These are phyloP conservation scores for Araneus ventricosus DNA, from an alignment of 1,140 invertebrate species.

Conservation along the genomic window DNA sequence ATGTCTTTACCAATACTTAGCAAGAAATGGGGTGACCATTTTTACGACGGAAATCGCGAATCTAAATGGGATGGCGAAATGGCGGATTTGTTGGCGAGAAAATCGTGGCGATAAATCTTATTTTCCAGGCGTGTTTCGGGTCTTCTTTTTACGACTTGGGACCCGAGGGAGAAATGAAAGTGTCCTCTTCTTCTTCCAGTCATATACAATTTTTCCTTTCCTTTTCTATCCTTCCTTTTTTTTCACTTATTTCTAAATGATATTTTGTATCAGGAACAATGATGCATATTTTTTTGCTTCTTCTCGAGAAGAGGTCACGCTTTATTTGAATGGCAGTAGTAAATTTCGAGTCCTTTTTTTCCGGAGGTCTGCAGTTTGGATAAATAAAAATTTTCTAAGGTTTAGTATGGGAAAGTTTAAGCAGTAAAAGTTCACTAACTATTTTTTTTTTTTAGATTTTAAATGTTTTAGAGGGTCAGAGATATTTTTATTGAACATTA, in stretches of 20 bases:
- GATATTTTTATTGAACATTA: no score
- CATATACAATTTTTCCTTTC: slow-evolving; percentile 17
- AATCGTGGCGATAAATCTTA: slow-evolving; percentile 69
- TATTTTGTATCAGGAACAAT: slow-evolving; percentile 14
- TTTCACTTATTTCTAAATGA: slow-evolving; percentile 33
- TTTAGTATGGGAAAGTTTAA: no score
- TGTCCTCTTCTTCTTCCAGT: slow-evolving; percentile 46
- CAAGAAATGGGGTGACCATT: slow-evolving; percentile 57
- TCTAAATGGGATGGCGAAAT: slow-evolving; percentile 57
- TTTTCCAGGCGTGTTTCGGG: slow-evolving; percentile 54
- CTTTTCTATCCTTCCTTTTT: neutral
- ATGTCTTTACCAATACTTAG: slow-evolving; percentile 71
- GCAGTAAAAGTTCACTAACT: no score
- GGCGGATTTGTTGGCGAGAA: slow-evolving; percentile 68
- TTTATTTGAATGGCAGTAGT: slow-evolving; percentile 30
- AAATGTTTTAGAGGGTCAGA: no score
- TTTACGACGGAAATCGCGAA: slow-evolving; percentile 52
- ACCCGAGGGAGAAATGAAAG: slow-evolving; percentile 51
- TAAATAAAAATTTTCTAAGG: neutral
- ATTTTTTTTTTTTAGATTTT: no score
- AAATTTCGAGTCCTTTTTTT: neutral
- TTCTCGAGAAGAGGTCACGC: neutral
- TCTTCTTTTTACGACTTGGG: slow-evolving; percentile 54
- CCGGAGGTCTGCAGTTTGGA: neutral
- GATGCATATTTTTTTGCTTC: slow-evolving; percentile 11